Percentiles rank a stretch among this genome's conserved stretches.
phyloP scores from a whole-genome alignment of 2,113 vertebrate genomes.

The Phylloscopus trochilus region DNA sequence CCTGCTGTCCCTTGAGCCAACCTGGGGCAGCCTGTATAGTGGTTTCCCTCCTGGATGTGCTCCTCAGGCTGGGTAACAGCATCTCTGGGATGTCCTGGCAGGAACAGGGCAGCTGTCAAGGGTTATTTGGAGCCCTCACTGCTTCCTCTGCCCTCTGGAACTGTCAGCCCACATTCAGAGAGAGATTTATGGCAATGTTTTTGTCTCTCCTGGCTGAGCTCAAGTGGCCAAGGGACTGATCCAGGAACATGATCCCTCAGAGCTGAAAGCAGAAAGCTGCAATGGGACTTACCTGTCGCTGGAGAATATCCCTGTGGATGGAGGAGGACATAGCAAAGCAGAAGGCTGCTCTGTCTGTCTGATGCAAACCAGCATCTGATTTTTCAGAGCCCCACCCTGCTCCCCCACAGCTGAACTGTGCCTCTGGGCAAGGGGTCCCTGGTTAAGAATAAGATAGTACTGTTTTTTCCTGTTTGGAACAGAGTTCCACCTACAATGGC shows the following conservation, averaged over 20 bases:
- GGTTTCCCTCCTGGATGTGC: background rate
- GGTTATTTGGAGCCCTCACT: background rate
- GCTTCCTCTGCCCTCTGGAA: background rate
- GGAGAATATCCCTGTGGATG: background rate
- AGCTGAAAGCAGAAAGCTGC: background rate
- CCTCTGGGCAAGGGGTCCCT: background rate
- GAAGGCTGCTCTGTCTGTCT: background rate
- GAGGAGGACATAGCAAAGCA: background rate
- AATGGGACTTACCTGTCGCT: background rate
- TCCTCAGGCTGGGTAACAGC: background rate
- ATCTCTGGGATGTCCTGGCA: background rate
- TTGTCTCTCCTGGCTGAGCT: background rate
- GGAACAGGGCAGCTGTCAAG: background rate
- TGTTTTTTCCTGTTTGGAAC: background rate
- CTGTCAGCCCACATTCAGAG: background rate
- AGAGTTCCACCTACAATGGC: background rate
- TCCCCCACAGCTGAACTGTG: background rate
- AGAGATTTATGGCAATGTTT: slow-evolving; percentile 7
- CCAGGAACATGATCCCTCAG: background rate
- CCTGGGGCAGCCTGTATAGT: fast-evolving
- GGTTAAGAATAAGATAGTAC: background rate
- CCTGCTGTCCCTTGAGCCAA: fast-evolving
- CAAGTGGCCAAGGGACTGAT: background rate
- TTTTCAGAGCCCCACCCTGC: background rate
- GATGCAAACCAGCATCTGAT: background rate